phyloP scores from a whole-genome alignment of 2,797 vertebrate genomes.

The Pangasius macronema region DNA sequence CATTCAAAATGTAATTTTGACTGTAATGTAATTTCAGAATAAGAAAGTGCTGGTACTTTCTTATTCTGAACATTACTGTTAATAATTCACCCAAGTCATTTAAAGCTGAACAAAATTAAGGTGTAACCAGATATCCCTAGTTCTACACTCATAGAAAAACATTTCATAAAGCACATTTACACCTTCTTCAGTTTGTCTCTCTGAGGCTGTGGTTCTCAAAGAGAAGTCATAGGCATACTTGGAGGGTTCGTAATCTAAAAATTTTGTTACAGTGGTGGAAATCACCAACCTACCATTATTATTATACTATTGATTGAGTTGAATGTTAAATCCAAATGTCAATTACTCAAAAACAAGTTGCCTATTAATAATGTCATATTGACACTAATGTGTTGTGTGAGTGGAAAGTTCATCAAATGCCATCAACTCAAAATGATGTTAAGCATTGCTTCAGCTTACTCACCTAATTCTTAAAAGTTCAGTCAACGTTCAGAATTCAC shows the following conservation, averaged over 20 bases:
- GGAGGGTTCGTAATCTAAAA: background rate
- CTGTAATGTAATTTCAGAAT: too few relatives aligned
- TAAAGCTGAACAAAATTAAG: background rate
- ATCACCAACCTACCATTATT: background rate
- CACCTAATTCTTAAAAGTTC: constrained; percentile 19
- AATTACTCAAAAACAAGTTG: background rate
- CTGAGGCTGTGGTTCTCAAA: background rate
- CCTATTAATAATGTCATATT: background rate
- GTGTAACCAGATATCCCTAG: background rate
- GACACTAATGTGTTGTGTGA: background rate
- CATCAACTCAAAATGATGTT: background rate
- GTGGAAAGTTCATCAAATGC: background rate
- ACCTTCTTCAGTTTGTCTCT: background rate
- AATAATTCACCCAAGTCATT: background rate
- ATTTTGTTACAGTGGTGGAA: background rate
- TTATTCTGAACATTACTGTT: background rate
- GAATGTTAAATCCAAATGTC: background rate
- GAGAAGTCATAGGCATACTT: background rate
- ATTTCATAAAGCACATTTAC: background rate
- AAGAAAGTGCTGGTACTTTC: background rate
- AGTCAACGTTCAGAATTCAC: background rate
- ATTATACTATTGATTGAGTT: background rate
- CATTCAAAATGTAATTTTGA: background rate
- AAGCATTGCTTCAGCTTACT: background rate
- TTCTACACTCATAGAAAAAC: background rate